A percentile compares a stretch with the other conserved stretches of the same genome.
Conservation (phyloP, 1,140 invertebrate genomes). For the Aphaenogaster floridana region DNA sequence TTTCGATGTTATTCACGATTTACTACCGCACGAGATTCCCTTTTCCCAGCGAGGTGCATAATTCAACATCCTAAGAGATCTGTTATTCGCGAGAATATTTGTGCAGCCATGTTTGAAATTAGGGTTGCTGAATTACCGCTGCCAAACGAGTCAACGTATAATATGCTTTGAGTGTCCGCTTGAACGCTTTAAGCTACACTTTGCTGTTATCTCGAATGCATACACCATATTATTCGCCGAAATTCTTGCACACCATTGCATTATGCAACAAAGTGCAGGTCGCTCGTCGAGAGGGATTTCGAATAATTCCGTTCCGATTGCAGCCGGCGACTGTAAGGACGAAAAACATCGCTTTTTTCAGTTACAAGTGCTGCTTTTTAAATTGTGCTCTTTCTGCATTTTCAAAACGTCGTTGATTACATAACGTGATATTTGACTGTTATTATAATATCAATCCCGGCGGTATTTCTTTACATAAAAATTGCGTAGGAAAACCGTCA, state of each 20-base stretch:
- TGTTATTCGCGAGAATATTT: conserved; percentile 7
- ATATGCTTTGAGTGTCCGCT: conserved; percentile 54
- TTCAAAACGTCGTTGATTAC: conserved; percentile 16
- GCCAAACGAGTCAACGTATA: conserved; percentile 37
- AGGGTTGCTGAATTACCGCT: conserved; percentile 34
- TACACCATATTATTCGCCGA: conserved; percentile 25
- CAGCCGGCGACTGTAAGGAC: not conserved
- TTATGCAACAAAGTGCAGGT: conserved; percentile 41
- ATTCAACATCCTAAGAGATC: conserved; percentile 38
- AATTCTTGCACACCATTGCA: conserved; percentile 20
- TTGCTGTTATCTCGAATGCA: conserved; percentile 45
- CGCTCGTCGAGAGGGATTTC: not conserved
- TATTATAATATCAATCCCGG: conserved; percentile 17
- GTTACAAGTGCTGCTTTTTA: not conserved
- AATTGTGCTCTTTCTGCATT: not conserved
- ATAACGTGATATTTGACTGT: not conserved
- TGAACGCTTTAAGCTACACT: conserved; percentile 59
- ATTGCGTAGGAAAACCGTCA: not conserved
- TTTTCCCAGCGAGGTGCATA: conserved; percentile 37
- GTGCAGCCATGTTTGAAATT: conserved; percentile 44
- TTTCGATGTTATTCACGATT: conserved; percentile 58
- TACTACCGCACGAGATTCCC: conserved; percentile 49
- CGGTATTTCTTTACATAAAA: not conserved
- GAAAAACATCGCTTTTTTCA: not conserved
- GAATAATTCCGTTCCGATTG: conserved; percentile 40